Evolutionary conservation across 2,888 invertebrate species (phyloP), one percentile per base, ranked within the genome.

Genomic region (Meliscaeva auricollis): DNA sequence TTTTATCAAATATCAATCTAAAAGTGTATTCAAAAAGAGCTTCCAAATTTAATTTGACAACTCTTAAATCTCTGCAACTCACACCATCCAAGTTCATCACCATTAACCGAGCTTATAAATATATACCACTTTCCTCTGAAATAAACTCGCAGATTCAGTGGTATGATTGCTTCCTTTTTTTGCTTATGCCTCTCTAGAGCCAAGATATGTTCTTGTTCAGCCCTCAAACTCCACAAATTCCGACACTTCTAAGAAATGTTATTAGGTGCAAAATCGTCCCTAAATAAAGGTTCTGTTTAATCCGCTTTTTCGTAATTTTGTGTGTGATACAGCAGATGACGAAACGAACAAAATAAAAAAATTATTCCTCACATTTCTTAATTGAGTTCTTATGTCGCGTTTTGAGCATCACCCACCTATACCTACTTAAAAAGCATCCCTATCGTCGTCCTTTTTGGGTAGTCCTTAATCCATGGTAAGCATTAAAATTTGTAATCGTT

Each of bases 381-480:
- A 79, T 83, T 83, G 83, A 83, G 83, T 83, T 83, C 83, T 83
- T 79, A 79, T 83, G 83, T 83, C 79, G 56, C 78, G 13, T 58
- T 73, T 77, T 50, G 35, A 60, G 32, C 70, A 41, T 38, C 44
- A 64, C 44, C 30, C 46, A 66, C 46, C 3, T 9, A 17, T n/a
- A 22, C 17, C 26, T 56, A 41, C 48, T 58, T 17, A 15, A n/a
- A 30, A 58, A 58, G 11, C 38, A 58, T 58, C 44, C 26, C 15
- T 62, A 62, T 26, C 44, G 35, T 22, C 20, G 41, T 44, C 62
- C 26, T 46, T 17, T 38, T 13, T n/a, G 52, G 26, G 20, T 6
- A 44, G 20, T 17, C 52, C 73, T 41, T 82, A 78, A 82, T 78
- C 77, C 68, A 54, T 41, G 22, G 69, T 15, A 20, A 38, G 52